Conservation (phyloP, 2,797 vertebrate species). For the Glossophaga mutica region DNA sequence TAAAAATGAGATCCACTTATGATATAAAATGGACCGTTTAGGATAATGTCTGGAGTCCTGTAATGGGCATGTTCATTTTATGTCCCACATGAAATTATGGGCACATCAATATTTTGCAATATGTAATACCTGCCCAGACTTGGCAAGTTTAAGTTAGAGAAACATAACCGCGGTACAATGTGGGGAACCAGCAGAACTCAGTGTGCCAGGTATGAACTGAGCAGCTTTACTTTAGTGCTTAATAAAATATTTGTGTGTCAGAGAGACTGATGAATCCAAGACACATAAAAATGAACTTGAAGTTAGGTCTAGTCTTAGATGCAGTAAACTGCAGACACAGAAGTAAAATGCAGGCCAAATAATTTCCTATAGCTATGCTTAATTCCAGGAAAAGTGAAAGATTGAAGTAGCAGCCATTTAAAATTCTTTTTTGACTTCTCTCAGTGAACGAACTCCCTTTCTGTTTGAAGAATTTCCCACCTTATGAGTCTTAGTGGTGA, state of each 20-base stretch:
- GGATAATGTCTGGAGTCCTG: not conserved
- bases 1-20: not conserved
- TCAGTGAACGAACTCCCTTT: not conserved
- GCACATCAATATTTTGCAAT: not conserved
- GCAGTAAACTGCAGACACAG: not conserved
- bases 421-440: not conserved
- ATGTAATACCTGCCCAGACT: not conserved
- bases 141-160: not conserved
- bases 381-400: not conserved
- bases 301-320: not conserved
- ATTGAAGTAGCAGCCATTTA: not conserved
- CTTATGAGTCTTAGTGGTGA: not conserved
- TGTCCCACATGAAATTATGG: not conserved
- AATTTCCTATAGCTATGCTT: slow-evolving; percentile 19
- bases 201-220: not conserved
- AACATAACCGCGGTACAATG: not conserved
- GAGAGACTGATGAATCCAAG: not conserved
- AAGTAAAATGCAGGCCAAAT: not conserved
- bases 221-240: not conserved
- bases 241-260: not conserved
- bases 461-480: not conserved
- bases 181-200: not conserved
- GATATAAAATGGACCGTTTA: not conserved
- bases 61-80: not conserved
- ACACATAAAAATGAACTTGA: not conserved